Conservation (phyloP, 1,140 invertebrate species). For the Sarcophaga peregrina region DNA sequence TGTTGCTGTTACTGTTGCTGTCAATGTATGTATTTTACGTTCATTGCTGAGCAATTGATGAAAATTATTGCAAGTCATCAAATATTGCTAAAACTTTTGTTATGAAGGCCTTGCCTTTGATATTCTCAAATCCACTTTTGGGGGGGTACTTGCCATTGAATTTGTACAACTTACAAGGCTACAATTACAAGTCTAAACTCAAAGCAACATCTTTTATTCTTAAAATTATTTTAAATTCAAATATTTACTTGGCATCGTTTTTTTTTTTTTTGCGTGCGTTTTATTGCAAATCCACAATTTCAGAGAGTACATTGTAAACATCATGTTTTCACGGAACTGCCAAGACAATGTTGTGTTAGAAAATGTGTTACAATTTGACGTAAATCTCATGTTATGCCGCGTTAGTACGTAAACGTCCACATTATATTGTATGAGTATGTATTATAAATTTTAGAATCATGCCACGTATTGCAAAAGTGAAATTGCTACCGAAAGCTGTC, state of each 20-base stretch:
- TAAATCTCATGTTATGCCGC: slow-evolving; percentile 21
- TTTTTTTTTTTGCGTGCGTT: neutral
- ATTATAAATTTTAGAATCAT: too few relatives aligned
- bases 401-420: neutral
- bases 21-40: slow-evolving; percentile 14
- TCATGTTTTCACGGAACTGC: neutral
- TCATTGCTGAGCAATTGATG: slow-evolving; percentile 46
- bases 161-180: slow-evolving; percentile 64
- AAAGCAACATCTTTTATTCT: slow-evolving; percentile 46
- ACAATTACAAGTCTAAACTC: slow-evolving; percentile 54
- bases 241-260: neutral
- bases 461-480: too few relatives aligned
- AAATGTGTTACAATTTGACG: slow-evolving; percentile 20
- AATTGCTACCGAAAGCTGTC: neutral
- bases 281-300: neutral
- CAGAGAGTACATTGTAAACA: neutral
- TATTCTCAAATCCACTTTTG: slow-evolving; percentile 55
- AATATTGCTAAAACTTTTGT: slow-evolving; percentile 47
- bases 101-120: slow-evolving; percentile 54
- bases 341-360: neutral
- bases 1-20: slow-evolving; percentile 42
- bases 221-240: neutral
- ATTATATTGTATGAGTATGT: neutral
- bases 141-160: slow-evolving; percentile 66
- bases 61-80: slow-evolving; percentile 65